Conservation (phyloP, 2,888 invertebrate genomes). For the Ormyrus nitidulus region DNA sequence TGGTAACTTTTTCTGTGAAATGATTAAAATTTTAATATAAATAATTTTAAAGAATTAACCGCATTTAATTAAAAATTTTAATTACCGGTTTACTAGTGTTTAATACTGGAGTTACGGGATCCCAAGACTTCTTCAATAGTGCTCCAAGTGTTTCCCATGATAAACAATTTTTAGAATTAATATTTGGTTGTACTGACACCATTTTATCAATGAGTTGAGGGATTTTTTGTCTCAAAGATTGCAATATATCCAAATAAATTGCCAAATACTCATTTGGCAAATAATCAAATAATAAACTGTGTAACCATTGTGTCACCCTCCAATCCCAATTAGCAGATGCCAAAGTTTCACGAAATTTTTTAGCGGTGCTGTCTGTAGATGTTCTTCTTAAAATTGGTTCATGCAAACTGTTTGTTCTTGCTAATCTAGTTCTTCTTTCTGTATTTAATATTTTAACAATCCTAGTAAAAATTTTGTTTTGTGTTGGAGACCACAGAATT, state of each 20-base stretch:
- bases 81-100: constrained; percentile 80
- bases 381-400: constrained; percentile 84
- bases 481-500: constrained; percentile 80
- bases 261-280: constrained; percentile 82
- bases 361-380: constrained; percentile 83
- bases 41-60: constrained; percentile 15
- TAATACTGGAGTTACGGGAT: constrained; percentile 80
- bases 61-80: neutral
- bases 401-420: constrained; percentile 78
- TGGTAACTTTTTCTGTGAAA: constrained; percentile 80
- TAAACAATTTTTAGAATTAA: constrained; percentile 75
- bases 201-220: constrained; percentile 86
- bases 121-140: constrained; percentile 84
- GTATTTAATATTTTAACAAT: constrained; percentile 81
- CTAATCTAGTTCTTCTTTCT: constrained; percentile 81
- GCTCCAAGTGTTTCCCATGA: constrained; percentile 82
- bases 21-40: neutral
- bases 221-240: constrained; percentile 82
- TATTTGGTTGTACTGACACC: constrained; percentile 78
- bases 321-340: constrained; percentile 85
- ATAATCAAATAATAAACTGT: constrained; percentile 82
- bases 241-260: constrained; percentile 86
- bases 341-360: constrained; percentile 82
- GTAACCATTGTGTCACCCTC: constrained; percentile 86
- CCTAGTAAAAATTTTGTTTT: constrained; percentile 82